Conservation (phyloP, 2,888 invertebrate genomes). For the Callimorpha dominula region DNA sequence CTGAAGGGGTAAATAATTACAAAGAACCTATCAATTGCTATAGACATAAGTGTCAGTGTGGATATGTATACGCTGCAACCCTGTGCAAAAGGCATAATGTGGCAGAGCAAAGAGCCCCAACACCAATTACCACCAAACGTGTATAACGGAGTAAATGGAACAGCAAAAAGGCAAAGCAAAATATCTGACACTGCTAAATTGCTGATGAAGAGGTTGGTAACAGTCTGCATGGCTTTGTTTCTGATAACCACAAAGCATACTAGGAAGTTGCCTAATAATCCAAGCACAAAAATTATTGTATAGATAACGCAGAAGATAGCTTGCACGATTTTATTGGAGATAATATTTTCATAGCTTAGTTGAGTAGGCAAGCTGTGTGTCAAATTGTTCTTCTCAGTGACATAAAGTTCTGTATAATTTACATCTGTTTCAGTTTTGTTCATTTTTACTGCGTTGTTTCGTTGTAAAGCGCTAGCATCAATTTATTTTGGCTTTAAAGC, state of each 20-base stretch:
- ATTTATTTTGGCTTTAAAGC: constrained; percentile 65
- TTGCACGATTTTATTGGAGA: constrained; percentile 90
- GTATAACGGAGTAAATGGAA: constrained; percentile 98
- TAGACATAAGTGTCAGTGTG: constrained; percentile 97
- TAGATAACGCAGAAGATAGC: constrained; percentile 92
- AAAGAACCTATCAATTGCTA: constrained; percentile 98
- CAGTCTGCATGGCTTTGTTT: constrained; percentile 98
- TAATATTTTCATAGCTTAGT: constrained; percentile 81
- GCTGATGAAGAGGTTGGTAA: constrained; percentile 98
- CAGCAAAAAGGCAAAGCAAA: constrained; percentile 95
- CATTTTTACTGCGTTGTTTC: constrained; percentile 67
- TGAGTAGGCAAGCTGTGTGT: constrained; percentile 59
- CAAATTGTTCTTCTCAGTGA: constrained; percentile 61
- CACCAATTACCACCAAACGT: constrained; percentile 97
- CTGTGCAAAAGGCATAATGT: constrained; percentile 97
- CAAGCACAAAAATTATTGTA: constrained; percentile 94
- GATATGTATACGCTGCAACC: constrained; percentile 99
- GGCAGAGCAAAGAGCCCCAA: constrained; percentile 96
- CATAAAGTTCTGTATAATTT: constrained; percentile 63
- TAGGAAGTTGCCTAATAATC: constrained; percentile 95
- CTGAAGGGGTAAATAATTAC: constrained; percentile 98
- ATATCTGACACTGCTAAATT: constrained; percentile 98
- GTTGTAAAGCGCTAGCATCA: constrained; percentile 63
- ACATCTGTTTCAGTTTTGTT: constrained; percentile 66
- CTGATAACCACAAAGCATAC: constrained; percentile 97